Evolutionary conservation across 1,140 invertebrate species (phyloP).

Genomic region (Pachyrhynchus sulphureomaculatus): DNA sequence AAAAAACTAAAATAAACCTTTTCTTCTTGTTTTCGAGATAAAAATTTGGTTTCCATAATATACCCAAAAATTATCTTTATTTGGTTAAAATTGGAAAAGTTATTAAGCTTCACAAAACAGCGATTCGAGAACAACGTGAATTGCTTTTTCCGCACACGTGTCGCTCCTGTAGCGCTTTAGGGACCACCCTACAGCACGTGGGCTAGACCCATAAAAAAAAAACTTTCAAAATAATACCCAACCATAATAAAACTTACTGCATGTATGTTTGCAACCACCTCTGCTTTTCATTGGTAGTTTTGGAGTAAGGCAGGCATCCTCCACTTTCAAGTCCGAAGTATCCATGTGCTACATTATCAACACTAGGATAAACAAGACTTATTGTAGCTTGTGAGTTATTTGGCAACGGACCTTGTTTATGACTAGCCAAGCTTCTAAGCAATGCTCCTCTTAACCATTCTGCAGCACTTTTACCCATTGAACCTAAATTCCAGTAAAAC

Average conservation of each 20-base stretch:
- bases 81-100: no score
- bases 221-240: no score
- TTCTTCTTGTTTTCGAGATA: no score
- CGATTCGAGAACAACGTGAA: no score
- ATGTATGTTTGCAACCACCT: conserved; percentile 77
- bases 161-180: no score
- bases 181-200: no score
- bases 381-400: conserved; percentile 43
- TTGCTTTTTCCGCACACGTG: no score
- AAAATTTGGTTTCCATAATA: no score
- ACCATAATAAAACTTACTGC: conserved; percentile 65
- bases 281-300: conserved; percentile 80
- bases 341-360: conserved; percentile 78
- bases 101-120: no score
- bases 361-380: conserved; percentile 67
- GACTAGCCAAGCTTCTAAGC: conserved; percentile 61
- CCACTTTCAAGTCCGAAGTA: conserved; percentile 83
- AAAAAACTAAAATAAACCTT: no score
- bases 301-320: conserved; percentile 86
- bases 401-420: conserved; percentile 48
- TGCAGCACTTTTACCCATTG: conserved; percentile 63
- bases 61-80: no score
- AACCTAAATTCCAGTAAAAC: conserved; percentile 17
- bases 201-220: no score
- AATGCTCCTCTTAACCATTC: conserved; percentile 71